Evolutionary conservation across 2,113 vertebrate genomes (phyloP), one percentile per base, ranked within the genome.

Genomic region (Oryzias curvinotus): DNA sequence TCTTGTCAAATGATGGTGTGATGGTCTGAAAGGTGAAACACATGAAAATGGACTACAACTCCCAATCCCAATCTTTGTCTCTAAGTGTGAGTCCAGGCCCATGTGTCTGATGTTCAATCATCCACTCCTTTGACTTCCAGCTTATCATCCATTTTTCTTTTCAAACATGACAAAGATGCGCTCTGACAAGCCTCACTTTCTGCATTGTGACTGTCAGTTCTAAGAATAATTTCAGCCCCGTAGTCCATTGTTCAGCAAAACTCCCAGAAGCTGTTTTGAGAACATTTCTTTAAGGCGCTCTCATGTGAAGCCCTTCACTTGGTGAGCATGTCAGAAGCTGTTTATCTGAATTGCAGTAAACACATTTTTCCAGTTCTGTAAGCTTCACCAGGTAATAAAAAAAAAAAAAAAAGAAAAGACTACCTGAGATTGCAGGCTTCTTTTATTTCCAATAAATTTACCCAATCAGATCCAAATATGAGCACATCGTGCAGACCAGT

Each of bases 401-500:
- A 48, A 5, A 5, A 54, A 30, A 51, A 41, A 48, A 5, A 5
- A 14, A 49, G n/a, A 19, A 21, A 28, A 47, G 3, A 14, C 50
- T 44, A 36, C 4, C 46, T 68, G 21, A 56, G 66, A 68, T 53
- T n/a, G n/a, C 14, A 42, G 42, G 28, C 57, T 68, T 54, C 19
- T 36, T 5, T 23, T 57, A 61, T 74, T 58, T 68, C 54, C 26
- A 30, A 43, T 28, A 58, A 7, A 75, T 73, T 77, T 57, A 18
- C 19, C 1, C 25, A n/a, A 47, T 57, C 61, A 23, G 30, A 61
- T 73, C 36, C 17, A 62, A 71, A 79, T 53, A 43, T 47, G 57
- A 53, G 43, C 30, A 26, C 42, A 66, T 53, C 30, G 73, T 52
- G 51, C 54, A 62, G 66, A 77, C 63, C 66, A 78, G 57, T 50